Evolutionary conservation across 2,888 invertebrate genomes (phyloP).

Genomic region (Hemistola chrysoprasaria): DNA sequence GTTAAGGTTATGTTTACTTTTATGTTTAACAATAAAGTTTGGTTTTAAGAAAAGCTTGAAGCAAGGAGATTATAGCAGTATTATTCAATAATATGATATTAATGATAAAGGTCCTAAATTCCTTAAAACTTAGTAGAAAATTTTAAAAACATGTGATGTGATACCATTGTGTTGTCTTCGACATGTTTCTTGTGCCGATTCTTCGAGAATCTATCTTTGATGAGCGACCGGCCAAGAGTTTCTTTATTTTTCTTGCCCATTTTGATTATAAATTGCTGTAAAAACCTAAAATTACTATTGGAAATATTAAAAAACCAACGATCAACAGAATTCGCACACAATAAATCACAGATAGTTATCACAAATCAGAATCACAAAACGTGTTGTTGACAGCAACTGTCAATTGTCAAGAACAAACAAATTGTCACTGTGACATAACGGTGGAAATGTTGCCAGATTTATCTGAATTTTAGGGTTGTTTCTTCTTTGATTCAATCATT

Average conservation of each 20-base stretch:
- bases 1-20: conserved; percentile 13
- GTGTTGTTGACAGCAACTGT: conserved; percentile 1
- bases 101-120: neutral
- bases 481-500: too few species aligned
- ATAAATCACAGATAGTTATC: too few species aligned
- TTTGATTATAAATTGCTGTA: conserved; percentile 33
- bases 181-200: conserved; percentile 84
- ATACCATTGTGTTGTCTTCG: conserved; percentile 88
- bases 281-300: neutral
- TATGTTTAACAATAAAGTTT: too few species aligned
- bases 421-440: too few species aligned
- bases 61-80: too few species aligned
- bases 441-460: too few species aligned
- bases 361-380: too few species aligned
- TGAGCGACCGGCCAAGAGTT: conserved; percentile 85
- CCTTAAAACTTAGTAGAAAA: neutral
- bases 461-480: too few species aligned
- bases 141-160: conserved; percentile 14
- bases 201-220: conserved; percentile 88
- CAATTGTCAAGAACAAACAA: neutral
- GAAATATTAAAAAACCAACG: neutral
- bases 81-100: too few species aligned
- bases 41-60: too few species aligned
- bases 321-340: too few species aligned
- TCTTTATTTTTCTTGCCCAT: conserved; percentile 90